These are phyloP conservation scores for Apomyelois bistriatella DNA, from an alignment of 2,888 invertebrate genomes.

Conservation along the genomic window DNA sequence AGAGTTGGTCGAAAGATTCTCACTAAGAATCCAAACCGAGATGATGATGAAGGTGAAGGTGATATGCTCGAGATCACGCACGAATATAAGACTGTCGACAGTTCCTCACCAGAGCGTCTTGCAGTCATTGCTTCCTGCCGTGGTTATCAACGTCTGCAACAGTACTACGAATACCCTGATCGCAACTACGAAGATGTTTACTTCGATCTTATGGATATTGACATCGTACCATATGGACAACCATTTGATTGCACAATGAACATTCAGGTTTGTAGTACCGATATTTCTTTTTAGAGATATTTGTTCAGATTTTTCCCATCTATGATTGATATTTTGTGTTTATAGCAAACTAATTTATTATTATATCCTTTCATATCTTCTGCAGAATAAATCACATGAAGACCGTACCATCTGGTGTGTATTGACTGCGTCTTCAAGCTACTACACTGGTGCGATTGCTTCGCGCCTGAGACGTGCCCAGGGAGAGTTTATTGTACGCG, in stretches of 20 bases:
- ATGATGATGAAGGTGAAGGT: slow-evolving; percentile 82
- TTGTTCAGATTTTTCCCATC: neutral
- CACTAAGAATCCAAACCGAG: slow-evolving; percentile 82
- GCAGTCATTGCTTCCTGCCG: slow-evolving; percentile 84
- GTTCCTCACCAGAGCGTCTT: slow-evolving; percentile 82
- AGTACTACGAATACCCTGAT: slow-evolving; percentile 80
- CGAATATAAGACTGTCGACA: slow-evolving; percentile 83
- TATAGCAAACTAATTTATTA: neutral
- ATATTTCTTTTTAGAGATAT: no score
- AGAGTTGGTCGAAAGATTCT: slow-evolving; percentile 85
- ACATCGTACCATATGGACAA: slow-evolving; percentile 82
- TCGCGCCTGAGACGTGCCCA: slow-evolving; percentile 82
- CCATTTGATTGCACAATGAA: slow-evolving; percentile 83
- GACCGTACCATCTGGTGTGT: slow-evolving; percentile 82
- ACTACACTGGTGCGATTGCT: slow-evolving; percentile 84
- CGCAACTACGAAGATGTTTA: slow-evolving; percentile 81
- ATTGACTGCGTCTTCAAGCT: slow-evolving; percentile 82
- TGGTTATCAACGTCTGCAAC: slow-evolving; percentile 80
- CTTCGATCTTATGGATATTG: slow-evolving; percentile 84
- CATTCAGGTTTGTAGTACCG: slow-evolving; percentile 75
- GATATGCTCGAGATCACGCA: slow-evolving; percentile 84
- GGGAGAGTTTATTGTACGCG: slow-evolving; percentile 81
- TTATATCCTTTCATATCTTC: neutral
- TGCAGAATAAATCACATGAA: slow-evolving; percentile 81
- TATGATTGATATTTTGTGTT: neutral